Percentiles rank a stretch among this genome's conserved stretches.
phyloP scores from a whole-genome alignment of 2,797 vertebrate species.

The Lepilemur septentrionalis region DNA sequence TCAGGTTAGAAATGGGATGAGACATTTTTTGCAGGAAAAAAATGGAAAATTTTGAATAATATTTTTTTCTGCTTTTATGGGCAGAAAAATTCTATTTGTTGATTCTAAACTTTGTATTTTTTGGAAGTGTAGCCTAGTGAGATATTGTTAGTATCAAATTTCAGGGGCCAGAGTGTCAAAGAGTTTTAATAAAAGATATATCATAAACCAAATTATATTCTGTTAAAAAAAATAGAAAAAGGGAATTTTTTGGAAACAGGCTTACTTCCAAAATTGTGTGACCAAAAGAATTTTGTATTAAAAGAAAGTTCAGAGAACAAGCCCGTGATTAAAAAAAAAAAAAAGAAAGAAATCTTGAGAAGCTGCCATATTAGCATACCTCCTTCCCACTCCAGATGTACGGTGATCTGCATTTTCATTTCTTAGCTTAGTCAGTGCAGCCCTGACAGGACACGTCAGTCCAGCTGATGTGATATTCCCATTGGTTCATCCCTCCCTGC shows the following conservation, averaged over 20 bases:
- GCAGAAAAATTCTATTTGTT: neutral
- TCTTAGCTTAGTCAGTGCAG: rapidly evolving
- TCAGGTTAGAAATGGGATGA: neutral
- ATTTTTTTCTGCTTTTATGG: neutral
- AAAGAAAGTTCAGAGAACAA: neutral
- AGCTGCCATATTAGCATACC: rapidly evolving
- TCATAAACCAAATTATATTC: neutral
- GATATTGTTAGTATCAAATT: neutral
- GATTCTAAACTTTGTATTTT: neutral
- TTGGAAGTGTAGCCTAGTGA: neutral
- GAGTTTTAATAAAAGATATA: neutral
- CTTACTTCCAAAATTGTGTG: neutral
- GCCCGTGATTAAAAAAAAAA: neutral
- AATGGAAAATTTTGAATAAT: neutral
- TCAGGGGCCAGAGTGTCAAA: neutral
- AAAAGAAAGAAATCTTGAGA: neutral
- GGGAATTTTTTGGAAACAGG: neutral
- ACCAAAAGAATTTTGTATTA: neutral
- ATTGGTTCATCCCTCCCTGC: rapidly evolving
- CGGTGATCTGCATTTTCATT: rapidly evolving
- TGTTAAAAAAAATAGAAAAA: neutral
- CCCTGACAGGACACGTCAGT: rapidly evolving
- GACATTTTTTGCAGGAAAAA: neutral
- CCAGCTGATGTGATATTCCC: rapidly evolving
- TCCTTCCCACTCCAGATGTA: rapidly evolving